phyloP scores from a whole-genome alignment of 2,113 vertebrate genomes.

The Diphyllodes magnificus region DNA sequence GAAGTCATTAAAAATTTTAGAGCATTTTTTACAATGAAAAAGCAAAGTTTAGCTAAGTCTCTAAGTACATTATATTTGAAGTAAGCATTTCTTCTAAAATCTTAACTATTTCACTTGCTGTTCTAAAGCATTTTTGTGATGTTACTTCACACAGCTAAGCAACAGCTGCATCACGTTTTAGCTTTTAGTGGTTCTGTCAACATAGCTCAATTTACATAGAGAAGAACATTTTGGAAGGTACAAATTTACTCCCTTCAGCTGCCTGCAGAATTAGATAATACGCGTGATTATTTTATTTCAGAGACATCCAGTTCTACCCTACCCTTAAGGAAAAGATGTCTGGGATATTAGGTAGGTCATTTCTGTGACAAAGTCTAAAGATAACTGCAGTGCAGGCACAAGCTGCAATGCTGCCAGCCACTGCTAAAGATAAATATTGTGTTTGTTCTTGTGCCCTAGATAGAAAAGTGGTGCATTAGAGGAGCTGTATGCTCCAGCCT shows the following conservation, averaged over 20 bases:
- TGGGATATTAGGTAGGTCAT: conserved; percentile 6
- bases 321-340: neutral
- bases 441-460: neutral
- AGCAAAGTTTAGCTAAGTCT: conserved; percentile 1
- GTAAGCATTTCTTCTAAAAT: neutral
- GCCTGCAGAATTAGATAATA: neutral
- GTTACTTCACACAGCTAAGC: neutral
- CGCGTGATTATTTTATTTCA: neutral
- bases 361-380: neutral
- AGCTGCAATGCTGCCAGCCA: neutral
- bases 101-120: neutral
- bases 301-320: neutral
- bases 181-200: neutral
- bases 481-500: neutral
- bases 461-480: neutral
- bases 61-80: neutral
- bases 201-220: neutral
- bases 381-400: neutral
- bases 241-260: neutral
- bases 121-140: neutral
- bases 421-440: neutral
- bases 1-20: conserved; percentile 26
- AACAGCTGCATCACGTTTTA: neutral
- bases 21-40: conserved; percentile 3
- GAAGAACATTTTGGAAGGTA: neutral